Evolutionary conservation across 2,113 vertebrate species (phyloP).

Genomic region (Cololabis saira): DNA sequence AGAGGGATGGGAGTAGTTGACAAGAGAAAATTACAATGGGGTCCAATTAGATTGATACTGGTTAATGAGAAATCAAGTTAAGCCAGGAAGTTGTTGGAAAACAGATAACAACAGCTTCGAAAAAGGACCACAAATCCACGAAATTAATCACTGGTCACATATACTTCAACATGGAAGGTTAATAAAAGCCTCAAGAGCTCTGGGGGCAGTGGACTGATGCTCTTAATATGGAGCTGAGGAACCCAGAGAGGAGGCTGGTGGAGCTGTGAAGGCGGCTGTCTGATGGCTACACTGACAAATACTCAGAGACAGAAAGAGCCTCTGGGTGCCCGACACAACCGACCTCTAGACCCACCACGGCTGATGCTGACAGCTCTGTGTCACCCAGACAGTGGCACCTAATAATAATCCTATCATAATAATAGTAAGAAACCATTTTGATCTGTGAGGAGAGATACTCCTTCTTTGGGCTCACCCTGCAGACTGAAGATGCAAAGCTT

Average conservation of each 20-base stretch:
- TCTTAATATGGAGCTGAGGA: constrained; percentile 24
- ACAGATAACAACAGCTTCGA: not conserved
- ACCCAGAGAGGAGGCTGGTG: constrained; percentile 29
- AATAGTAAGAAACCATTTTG: constrained; percentile 8
- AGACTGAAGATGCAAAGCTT: not conserved
- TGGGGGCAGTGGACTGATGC: constrained; percentile 60
- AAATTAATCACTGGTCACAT: constrained; percentile 39
- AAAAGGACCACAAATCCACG: not conserved
- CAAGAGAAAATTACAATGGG: not conserved
- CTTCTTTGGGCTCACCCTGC: constrained; percentile 9
- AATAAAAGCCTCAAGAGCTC: constrained; percentile 35
- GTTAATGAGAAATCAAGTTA: too few relatives aligned
- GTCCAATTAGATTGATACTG: not conserved
- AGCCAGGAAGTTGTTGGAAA: too few relatives aligned
- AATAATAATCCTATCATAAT: constrained; percentile 36
- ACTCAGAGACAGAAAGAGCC: constrained; percentile 59
- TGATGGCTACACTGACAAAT: constrained; percentile 37
- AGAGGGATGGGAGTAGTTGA: constrained; percentile 12
- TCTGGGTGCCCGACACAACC: constrained; percentile 29
- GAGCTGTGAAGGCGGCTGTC: constrained; percentile 43
- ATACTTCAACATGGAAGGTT: constrained; percentile 30
- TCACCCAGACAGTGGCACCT: constrained; percentile 37
- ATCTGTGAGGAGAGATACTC: constrained; percentile 6
- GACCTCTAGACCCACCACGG: constrained; percentile 49
- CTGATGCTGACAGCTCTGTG: constrained; percentile 33